Percentiles rank a stretch among this genome's conserved stretches.
phyloP scores from a whole-genome alignment of 2,113 vertebrate genomes.

The Globicephala melas region DNA sequence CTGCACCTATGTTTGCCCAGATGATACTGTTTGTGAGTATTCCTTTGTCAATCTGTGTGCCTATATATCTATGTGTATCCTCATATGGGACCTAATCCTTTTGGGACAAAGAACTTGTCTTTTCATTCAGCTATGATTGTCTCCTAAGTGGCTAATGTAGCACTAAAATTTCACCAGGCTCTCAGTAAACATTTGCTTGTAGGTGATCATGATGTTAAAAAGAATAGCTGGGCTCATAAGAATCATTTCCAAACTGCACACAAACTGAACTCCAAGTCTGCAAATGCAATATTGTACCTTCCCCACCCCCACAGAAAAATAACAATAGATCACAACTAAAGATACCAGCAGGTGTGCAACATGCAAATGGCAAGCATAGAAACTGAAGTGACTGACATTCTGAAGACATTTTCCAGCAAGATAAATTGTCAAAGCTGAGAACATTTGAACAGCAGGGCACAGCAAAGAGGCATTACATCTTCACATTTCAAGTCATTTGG shows the following conservation, averaged over 20 bases:
- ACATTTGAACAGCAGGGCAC: conserved; percentile 80
- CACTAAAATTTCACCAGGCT: background rate
- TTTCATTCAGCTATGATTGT: conserved; percentile 22
- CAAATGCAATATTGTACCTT: conserved; percentile 15
- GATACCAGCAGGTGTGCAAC: conserved; percentile 74
- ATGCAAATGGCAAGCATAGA: conserved; percentile 71
- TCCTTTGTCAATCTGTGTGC: background rate
- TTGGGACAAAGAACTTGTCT: background rate
- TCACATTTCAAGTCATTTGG: conserved; percentile 79
- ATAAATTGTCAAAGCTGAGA: conserved; percentile 80
- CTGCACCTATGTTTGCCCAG: background rate
- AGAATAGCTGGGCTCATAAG: background rate
- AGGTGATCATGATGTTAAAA: background rate
- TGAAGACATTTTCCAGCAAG: conserved; percentile 77
- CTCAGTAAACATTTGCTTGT: background rate
- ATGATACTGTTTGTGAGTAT: background rate
- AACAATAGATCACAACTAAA: conserved; percentile 67
- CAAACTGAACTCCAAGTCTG: conserved; percentile 28
- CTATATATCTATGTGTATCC: background rate
- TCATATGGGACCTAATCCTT: background rate
- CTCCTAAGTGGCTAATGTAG: background rate
- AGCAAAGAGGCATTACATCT: conserved; percentile 77
- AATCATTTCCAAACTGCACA: conserved; percentile 38
- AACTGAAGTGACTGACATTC: conserved; percentile 76
- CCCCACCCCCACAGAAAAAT: conserved; percentile 49